These are phyloP conservation scores for Eupeodes luniger DNA, from an alignment of 2,888 invertebrate genomes.

Conservation along the genomic window DNA sequence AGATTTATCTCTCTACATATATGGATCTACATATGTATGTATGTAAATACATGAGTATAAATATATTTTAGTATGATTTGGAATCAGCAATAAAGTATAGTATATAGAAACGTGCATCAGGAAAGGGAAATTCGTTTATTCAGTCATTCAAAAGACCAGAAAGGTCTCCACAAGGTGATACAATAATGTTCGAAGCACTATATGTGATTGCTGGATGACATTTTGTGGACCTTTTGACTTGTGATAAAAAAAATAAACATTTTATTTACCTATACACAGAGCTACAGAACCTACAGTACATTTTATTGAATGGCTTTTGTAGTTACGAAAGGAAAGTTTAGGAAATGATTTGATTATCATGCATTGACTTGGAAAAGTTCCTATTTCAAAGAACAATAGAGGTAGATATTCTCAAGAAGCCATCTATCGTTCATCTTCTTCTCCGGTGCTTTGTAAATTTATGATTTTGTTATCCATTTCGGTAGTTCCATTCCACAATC, in stretches of 20 bases:
- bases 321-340: constrained; percentile 19
- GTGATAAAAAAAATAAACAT: too few species aligned
- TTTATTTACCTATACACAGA: too few species aligned
- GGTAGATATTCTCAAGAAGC: not conserved
- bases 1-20: constrained; percentile 10
- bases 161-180: constrained; percentile 44
- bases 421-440: not conserved
- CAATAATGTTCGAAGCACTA: not conserved
- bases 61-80: constrained; percentile 6
- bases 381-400: constrained; percentile 1
- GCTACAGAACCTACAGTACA: not conserved
- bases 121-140: constrained; percentile 57
- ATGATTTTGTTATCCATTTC: constrained; percentile 38
- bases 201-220: not conserved
- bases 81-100: constrained; percentile 15
- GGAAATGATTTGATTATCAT: constrained; percentile 47
- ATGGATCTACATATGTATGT: not conserved
- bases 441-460: not conserved
- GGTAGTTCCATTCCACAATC: constrained; percentile 2
- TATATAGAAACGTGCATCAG: not conserved
- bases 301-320: constrained; percentile 31
- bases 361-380: constrained; percentile 28
- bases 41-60: too few species aligned
- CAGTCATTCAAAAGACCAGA: constrained; percentile 34
- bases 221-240: not conserved